These are phyloP conservation scores for Phytoseiulus persimilis DNA, from an alignment of 2,888 invertebrate genomes.

Conservation along the genomic window DNA sequence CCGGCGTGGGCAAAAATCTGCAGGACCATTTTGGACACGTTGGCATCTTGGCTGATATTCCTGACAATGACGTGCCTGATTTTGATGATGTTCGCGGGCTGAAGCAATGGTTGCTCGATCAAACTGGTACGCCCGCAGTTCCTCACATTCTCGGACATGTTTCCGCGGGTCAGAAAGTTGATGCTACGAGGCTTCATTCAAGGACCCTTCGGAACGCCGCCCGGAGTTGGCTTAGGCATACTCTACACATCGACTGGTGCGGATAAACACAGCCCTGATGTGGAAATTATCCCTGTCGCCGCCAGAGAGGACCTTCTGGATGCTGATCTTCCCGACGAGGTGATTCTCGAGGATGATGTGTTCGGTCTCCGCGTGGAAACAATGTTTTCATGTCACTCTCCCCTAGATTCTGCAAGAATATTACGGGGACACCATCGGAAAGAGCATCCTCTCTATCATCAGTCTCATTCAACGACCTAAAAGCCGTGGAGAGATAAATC, in stretches of 20 bases:
- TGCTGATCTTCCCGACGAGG: not conserved
- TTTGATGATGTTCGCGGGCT: not conserved
- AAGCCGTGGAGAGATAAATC: too few species aligned
- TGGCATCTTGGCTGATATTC: not conserved
- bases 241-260: not conserved
- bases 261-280: not conserved
- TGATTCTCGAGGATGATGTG: not conserved
- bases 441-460: too few species aligned
- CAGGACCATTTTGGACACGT: conserved; percentile 62
- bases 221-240: not conserved
- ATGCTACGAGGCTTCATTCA: not conserved
- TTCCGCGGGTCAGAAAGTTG: not conserved
- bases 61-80: conserved; percentile 12
- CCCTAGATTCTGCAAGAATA: not conserved
- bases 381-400: not conserved
- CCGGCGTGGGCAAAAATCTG: conserved; percentile 65
- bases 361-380: not conserved
- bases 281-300: too few species aligned
- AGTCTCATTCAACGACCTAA: too few species aligned
- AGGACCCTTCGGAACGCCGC: not conserved
- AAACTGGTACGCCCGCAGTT: not conserved
- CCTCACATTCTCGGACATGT: not conserved
- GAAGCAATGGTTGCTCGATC: conserved; percentile 30
- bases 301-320: too few species aligned
- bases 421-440: conserved; percentile 52